phyloP scores from a whole-genome alignment of 2,113 vertebrate genomes.

The Sitta europaea region DNA sequence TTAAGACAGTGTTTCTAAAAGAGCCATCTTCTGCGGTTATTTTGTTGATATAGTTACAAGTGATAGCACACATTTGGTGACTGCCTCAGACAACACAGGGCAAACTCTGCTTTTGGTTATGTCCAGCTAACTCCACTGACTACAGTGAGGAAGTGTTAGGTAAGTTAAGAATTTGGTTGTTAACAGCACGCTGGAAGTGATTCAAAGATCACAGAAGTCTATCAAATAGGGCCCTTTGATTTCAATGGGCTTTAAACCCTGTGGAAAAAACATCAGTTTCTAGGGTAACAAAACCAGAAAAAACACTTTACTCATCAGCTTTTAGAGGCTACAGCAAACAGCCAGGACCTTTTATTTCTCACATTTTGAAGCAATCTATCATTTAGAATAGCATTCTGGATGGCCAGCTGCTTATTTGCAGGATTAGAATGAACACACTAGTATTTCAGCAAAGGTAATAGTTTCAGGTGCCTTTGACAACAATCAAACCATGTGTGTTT shows the following conservation, averaged over 20 bases:
- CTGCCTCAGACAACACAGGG: neutral
- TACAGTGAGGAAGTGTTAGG: neutral
- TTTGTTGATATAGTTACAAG: constrained; percentile 30
- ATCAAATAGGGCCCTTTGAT: constrained; percentile 3
- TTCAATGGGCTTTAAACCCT: constrained; percentile 19
- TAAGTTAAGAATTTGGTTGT: constrained; percentile 21
- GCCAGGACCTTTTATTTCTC: neutral
- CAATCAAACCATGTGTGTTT: neutral
- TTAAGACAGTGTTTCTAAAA: neutral
- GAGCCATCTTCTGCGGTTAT: neutral
- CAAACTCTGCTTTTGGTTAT: constrained; percentile 3
- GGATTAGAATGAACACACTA: neutral
- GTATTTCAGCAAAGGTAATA: neutral
- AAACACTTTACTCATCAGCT: neutral
- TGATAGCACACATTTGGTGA: constrained; percentile 26
- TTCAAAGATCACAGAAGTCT: constrained; percentile 40
- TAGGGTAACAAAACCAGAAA: constrained; percentile 41
- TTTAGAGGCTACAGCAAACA: neutral
- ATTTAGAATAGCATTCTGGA: neutral
- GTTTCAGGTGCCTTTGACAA: neutral
- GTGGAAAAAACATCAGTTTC: constrained; percentile 28
- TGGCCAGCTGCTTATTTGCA: neutral
- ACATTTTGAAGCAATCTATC: neutral
- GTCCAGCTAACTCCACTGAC: neutral
- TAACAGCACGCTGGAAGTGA: constrained; percentile 34